Percentiles rank a stretch among this genome's conserved stretches.
These are phyloP conservation scores for Casuarius casuarius DNA, from an alignment of 2,113 vertebrate genomes.

Conservation along the genomic window DNA sequence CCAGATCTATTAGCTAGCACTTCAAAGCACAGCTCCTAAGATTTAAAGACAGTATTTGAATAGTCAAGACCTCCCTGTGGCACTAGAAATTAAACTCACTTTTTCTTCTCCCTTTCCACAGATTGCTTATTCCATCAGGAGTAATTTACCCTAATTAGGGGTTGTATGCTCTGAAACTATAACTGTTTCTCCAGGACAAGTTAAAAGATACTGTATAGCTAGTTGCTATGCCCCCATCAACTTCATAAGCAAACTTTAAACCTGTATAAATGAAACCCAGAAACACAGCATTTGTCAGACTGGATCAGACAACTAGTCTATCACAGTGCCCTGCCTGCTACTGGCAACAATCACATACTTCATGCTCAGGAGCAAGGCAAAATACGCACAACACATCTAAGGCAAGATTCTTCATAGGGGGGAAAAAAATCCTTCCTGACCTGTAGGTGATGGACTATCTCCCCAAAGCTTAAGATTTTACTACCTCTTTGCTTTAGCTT, in stretches of 20 bases:
- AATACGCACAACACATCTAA: background rate
- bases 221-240: constrained; percentile 38
- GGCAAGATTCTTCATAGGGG: background rate
- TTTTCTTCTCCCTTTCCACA: constrained; percentile 61
- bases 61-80: constrained; percentile 54
- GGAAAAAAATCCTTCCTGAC: background rate
- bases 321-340: background rate
- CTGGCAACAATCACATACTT: constrained; percentile 4
- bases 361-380: background rate
- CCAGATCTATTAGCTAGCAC: constrained; percentile 51
- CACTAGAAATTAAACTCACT: constrained; percentile 73
- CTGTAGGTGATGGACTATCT: background rate
- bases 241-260: constrained; percentile 57
- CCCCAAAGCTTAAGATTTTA: constrained; percentile 5
- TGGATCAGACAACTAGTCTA: background rate
- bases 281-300: constrained; percentile 41
- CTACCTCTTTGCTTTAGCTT: background rate
- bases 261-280: constrained; percentile 28
- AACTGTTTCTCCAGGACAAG: constrained; percentile 69
- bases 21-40: constrained; percentile 63
- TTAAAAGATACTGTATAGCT: background rate
- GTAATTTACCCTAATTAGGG: constrained; percentile 77
- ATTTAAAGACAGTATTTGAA: constrained; percentile 72
- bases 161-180: constrained; percentile 63
- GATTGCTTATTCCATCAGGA: constrained; percentile 73